Percentiles rank a stretch among this genome's conserved stretches.
These are phyloP conservation scores for Labroides dimidiatus DNA, from an alignment of 2,797 vertebrate species.

Conservation along the genomic window DNA sequence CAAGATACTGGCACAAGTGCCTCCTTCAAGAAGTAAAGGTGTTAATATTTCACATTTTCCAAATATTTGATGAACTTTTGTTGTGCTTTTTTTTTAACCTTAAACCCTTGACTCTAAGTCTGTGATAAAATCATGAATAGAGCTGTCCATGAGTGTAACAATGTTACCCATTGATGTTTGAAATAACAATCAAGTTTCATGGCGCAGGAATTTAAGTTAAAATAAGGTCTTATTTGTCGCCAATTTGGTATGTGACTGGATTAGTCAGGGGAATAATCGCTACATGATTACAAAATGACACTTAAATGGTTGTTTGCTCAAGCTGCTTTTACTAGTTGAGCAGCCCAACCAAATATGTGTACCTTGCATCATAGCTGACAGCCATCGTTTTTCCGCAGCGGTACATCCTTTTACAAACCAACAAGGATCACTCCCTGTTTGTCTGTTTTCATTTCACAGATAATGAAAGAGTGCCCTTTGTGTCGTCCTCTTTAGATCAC, in stretches of 20 bases:
- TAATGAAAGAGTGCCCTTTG: constrained; percentile 71
- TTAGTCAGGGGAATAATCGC: background rate
- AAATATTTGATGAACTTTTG: too few relatives aligned
- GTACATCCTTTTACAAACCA: constrained; percentile 24
- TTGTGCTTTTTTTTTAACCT: too few relatives aligned
- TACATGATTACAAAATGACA: background rate
- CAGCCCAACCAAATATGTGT: background rate
- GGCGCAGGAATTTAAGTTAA: background rate
- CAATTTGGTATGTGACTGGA: constrained; percentile 3
- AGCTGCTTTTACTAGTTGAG: constrained; percentile 1
- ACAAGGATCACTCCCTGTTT: constrained; percentile 15
- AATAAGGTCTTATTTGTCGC: background rate
- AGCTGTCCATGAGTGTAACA: background rate
- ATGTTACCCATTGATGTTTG: background rate
- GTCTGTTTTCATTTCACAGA: constrained; percentile 53
- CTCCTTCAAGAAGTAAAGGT: too few relatives aligned
- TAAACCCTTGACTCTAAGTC: too few relatives aligned
- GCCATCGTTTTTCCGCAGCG: constrained; percentile 38
- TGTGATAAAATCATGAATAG: too few relatives aligned
- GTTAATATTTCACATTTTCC: too few relatives aligned
- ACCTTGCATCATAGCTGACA: constrained; percentile 17
- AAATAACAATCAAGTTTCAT: background rate
- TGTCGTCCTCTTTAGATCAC: constrained; percentile 68
- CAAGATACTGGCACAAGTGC: too few relatives aligned
- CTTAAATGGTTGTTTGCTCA: background rate